Evolutionary conservation across 2,888 invertebrate genomes (phyloP), one percentile per base, ranked within the genome.

Genomic region (Serrognathus titanus): DNA sequence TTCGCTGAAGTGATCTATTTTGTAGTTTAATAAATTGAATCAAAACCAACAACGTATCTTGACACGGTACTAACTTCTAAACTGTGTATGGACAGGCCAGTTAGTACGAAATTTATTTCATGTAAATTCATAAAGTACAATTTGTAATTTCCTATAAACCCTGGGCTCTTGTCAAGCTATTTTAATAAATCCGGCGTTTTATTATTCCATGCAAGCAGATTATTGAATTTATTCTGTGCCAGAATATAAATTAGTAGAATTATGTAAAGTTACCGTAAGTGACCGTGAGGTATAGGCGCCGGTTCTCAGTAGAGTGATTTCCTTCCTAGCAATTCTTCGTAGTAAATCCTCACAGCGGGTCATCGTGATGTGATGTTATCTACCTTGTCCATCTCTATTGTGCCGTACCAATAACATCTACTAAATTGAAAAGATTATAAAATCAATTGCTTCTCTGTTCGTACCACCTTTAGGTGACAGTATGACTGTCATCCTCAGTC

Each of bases 351-450:
- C 72, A 62, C 73, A 63, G 68, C 72, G 68, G 67, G 72, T 65
- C 66, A 70, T 68, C 71, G 64, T 63, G 70, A 68, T 69, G 64
- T 66, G 64, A 58, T 57, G 56, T 62, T 76, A 76, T 76, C 76
- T 67, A 45, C 61, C 71, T 58, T 77, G 77, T 78, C 75, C 74
- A 78, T 78, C 77, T 72, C 74, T 67, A 77, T 77, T 77, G 77
- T 77, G 75, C 72, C 74, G 71, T 74, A 74, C 72, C 76, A 76
- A 77, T 77, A 78, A 78, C 76, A 78, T 73, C 75, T 70, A 74
- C 74, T 75, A 76, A 77, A 78, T 78, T 78, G 78, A 78, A 77
- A 75, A 76, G 76, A 76, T 76, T 75, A 78, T 75, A 77, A 75
- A 77, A 77, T 78, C 78, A 76, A 77, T 78, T 75, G 73, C 71